Evolutionary conservation across 2,113 vertebrate species (phyloP), one percentile per base, ranked within the genome.

Genomic region (Oenanthe melanoleuca): DNA sequence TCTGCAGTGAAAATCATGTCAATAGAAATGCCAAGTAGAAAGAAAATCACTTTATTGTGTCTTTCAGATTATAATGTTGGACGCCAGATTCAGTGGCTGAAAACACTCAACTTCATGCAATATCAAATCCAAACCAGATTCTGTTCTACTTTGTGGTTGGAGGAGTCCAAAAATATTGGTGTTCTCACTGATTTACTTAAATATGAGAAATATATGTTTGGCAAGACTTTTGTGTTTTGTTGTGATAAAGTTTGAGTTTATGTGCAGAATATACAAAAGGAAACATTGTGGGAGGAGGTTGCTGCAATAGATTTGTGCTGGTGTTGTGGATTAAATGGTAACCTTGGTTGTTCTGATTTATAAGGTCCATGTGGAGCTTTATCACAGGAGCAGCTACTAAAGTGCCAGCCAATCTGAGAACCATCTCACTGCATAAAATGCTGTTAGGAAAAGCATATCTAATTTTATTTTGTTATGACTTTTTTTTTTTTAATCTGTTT

Each of bases 61-160:
- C 45, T 88, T 95, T 86, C 55, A 70, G 88, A 55, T 69, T 75
- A 49, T 65, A 44, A 26, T 59, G 19, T 42, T 72, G 56, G 59
- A 70, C 73, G 64, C 34, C 66, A 86, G 66, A 69, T 83, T 93
- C 92, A 90, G 74, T 83, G 79, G 25, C 66, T 95, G 74, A 89
- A 77, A 33, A 42, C 25, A 15, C 42, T 72, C 7, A 34, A 8
- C 5, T 2, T 2, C 17, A 28, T 60, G 37, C 8, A 6, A 8
- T 57, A 59, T 61, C 23, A 86, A 85, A 89, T 85, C 1, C 3
- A 91, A 82, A 65, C 13, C 81, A 87, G 40, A 69, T 80, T 94
- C 53, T 45, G 5, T 85, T 89, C 57, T 85, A 31, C 37, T 49
- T 57, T 45, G 14, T 81, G 28, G 49, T 82, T 49, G 44, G 56